Evolutionary conservation across 1,140 invertebrate genomes (phyloP), one percentile per base, ranked within the genome.

Genomic region (Choristoneura fumiferana): DNA sequence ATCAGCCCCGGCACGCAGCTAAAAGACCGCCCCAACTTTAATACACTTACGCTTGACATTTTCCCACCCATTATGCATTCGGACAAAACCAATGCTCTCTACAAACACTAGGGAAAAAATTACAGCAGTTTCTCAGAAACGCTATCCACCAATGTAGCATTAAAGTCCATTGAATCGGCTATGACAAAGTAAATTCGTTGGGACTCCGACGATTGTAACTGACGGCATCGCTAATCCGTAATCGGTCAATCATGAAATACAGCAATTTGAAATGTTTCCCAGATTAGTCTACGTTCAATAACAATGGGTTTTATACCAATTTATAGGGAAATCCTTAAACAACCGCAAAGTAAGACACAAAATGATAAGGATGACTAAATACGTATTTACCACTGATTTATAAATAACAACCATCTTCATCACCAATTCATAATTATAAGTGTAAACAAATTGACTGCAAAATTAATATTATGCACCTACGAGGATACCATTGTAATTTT

Each of bases 31-130:
- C 74, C 77, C 70, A 75, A 78, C 78, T 81, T 81, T 85, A 85
- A 83, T 83, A 82, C 78, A 81, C 80, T 83, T 81, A 82, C 72
- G 70, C 65, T 62, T 83, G 80, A 82, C 81, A 81, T 85, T 83
- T 83, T 85, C 78, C 73, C 75, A 66, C 69, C 73, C 75, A 83
- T 83, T 81, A 83, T 83, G 77, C 78, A 83, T 85, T 83, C 71
- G 63, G 65, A 6, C 71, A 81, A 72, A 79, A 73, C 73, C 78
- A 72, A 76, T 75, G 67, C 73, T 73, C 77, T 71, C 73, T 62
- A 71, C 72, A 71, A 76, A 71, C 69, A 74, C 67, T 69, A 55
- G 53, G n/a, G 65, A 74, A 79, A 69, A 29, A 29, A 6, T 29
- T 29, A 45, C 39, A n/a, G n/a, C 38, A 14, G 29, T 55, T 69